Conservation (phyloP, 1,140 invertebrate genomes). For the Pseudoatta argentina region DNA sequence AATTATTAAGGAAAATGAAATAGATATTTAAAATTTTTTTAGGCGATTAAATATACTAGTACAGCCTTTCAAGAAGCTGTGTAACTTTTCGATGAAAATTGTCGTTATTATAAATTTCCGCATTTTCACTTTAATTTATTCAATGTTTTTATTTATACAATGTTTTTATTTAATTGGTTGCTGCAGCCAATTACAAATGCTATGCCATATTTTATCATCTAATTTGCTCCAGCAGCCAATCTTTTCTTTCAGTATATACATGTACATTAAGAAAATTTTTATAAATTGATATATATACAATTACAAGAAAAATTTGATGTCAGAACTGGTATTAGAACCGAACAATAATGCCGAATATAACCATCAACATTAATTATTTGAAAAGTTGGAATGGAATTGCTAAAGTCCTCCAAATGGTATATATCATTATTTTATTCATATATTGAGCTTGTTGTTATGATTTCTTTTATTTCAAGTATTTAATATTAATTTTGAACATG, state of each 20-base stretch:
- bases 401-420: slow-evolving; percentile 91
- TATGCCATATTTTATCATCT: no score
- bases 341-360: slow-evolving; percentile 90
- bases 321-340: background rate
- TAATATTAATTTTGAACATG: background rate
- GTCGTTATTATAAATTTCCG: background rate
- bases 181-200: no score
- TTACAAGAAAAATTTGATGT: background rate
- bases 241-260: no score
- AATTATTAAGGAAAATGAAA: no score
- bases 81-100: no score
- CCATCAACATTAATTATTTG: slow-evolving; percentile 92
- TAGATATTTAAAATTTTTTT: no score
- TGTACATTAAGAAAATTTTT: background rate
- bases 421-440: background rate
- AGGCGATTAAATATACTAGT: no score
- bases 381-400: slow-evolving; percentile 91
- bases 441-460: background rate
- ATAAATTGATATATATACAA: background rate
- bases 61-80: background rate
- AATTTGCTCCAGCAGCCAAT: no score
- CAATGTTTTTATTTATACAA: background rate
- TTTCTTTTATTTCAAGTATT: background rate
- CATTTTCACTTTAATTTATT: background rate
- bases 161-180: no score